Conservation (phyloP, 1,140 invertebrate genomes). For the Yoshiicerus persimilis region DNA sequence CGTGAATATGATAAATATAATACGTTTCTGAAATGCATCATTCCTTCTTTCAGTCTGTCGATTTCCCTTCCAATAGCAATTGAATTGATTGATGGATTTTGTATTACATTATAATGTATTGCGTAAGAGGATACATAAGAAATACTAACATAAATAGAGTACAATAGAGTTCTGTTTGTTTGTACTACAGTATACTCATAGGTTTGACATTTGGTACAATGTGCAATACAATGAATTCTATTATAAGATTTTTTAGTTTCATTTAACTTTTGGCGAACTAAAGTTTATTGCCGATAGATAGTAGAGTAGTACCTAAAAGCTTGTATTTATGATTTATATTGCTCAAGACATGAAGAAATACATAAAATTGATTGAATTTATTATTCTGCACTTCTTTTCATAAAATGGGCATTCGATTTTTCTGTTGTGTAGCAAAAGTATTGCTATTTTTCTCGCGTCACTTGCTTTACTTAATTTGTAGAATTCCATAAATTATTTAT, state of each 20-base stretch:
- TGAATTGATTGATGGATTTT: background rate
- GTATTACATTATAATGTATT: background rate
- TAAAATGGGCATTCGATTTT: background rate
- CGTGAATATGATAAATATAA: background rate
- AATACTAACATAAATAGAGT: background rate
- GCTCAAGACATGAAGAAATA: background rate
- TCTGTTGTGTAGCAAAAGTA: background rate
- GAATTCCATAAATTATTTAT: background rate
- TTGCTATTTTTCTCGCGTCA: constrained; percentile 3
- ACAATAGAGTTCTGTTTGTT: background rate
- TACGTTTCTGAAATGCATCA: background rate
- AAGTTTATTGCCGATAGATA: background rate
- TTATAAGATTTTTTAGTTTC: background rate
- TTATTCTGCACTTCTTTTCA: background rate
- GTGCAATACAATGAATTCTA: background rate
- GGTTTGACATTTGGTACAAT: background rate
- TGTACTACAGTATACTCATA: background rate
- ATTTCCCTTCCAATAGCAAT: background rate
- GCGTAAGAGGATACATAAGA: background rate
- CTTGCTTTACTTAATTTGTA: background rate
- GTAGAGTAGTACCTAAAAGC: background rate
- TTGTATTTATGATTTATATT: background rate
- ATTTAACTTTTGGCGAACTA: background rate
- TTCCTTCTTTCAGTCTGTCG: background rate
- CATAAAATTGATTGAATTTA: background rate